Percentiles rank a stretch among this genome's conserved stretches.
Evolutionary conservation across 2,888 invertebrate species (phyloP).

Genomic region (Nephrotoma guestfalica): DNA sequence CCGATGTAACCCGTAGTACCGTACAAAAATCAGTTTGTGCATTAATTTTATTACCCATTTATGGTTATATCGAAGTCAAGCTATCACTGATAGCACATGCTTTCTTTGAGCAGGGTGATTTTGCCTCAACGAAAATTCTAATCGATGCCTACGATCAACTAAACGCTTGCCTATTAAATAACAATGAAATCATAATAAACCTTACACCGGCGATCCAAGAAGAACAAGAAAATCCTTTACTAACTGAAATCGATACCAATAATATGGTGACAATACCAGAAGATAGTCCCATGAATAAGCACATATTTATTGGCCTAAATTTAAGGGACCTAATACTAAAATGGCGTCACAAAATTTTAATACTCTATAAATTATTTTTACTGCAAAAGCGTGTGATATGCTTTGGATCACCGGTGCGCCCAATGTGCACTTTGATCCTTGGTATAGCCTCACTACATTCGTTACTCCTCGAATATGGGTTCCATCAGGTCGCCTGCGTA

Average conservation of each 20-base stretch:
- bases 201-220: slow-evolving; percentile 19
- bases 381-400: slow-evolving; percentile 82
- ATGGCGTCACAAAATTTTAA: slow-evolving; percentile 83
- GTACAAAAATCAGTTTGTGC: slow-evolving; percentile 98
- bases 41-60: slow-evolving; percentile 76
- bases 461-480: slow-evolving; percentile 71
- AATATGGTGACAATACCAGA: not conserved
- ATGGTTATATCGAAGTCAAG: slow-evolving; percentile 89
- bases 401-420: slow-evolving; percentile 83
- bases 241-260: not conserved
- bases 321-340: slow-evolving; percentile 28
- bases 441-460: slow-evolving; percentile 85
- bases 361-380: slow-evolving; percentile 83
- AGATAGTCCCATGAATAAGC: slow-evolving; percentile 8
- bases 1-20: slow-evolving; percentile 92
- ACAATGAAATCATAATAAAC: slow-evolving; percentile 43
- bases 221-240: not conserved
- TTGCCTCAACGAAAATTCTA: slow-evolving; percentile 71
- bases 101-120: slow-evolving; percentile 92
- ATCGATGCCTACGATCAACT: slow-evolving; percentile 87
- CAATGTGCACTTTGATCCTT: slow-evolving; percentile 72
- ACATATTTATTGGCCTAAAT: slow-evolving; percentile 29
- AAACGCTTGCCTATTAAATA: slow-evolving; percentile 51
- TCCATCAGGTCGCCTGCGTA: slow-evolving; percentile 69
- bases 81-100: slow-evolving; percentile 92